Evolutionary conservation across 30 jellyfish, hydroid and myxozoan species (phyloP).

Genomic region (Hydra vulgaris): DNA sequence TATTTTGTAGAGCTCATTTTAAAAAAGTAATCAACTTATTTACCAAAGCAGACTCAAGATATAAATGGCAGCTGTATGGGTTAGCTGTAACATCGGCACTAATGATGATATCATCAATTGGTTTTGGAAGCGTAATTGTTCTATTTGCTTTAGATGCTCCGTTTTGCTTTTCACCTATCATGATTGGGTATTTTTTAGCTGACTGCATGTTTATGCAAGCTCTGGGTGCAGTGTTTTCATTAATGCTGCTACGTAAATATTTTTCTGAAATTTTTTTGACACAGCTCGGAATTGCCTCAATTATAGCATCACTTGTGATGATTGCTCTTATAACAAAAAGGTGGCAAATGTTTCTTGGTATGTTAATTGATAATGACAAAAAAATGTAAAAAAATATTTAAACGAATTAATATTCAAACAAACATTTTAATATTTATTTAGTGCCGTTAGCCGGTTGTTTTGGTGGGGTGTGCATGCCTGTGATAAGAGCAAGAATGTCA

Average conservation of each 20-base stretch:
- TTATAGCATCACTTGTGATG: slow-evolving; percentile 59
- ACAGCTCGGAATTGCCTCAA: slow-evolving; percentile 74
- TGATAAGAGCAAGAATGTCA: slow-evolving; percentile 91
- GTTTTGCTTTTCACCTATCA: slow-evolving; percentile 87
- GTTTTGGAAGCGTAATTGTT: slow-evolving; percentile 90
- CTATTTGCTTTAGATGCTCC: slow-evolving; percentile 84
- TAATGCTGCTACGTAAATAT: slow-evolving; percentile 42
- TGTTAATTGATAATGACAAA: neutral
- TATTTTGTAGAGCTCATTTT: slow-evolving; percentile 53
- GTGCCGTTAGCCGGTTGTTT: slow-evolving; percentile 83
- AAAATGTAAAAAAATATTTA: neutral
- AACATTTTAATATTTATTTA: too few species aligned
- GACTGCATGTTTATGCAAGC: slow-evolving; percentile 96
- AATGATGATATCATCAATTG: slow-evolving; percentile 87
- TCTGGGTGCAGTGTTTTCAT: slow-evolving; percentile 84
- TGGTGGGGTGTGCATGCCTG: slow-evolving; percentile 98
- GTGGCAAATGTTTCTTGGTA: slow-evolving; percentile 83
- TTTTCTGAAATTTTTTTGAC: slow-evolving; percentile 75
- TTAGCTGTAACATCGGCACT: slow-evolving; percentile 77
- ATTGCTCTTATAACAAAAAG: slow-evolving; percentile 75
- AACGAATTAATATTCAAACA: too few species aligned
- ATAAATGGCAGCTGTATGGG: slow-evolving; percentile 59
- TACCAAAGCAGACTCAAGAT: slow-evolving; percentile 26
- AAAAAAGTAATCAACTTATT: slow-evolving; percentile 38
- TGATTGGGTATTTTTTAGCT: slow-evolving; percentile 93